Evolutionary conservation across 2,113 vertebrate genomes (phyloP).

Genomic region (Heliornis fulica): DNA sequence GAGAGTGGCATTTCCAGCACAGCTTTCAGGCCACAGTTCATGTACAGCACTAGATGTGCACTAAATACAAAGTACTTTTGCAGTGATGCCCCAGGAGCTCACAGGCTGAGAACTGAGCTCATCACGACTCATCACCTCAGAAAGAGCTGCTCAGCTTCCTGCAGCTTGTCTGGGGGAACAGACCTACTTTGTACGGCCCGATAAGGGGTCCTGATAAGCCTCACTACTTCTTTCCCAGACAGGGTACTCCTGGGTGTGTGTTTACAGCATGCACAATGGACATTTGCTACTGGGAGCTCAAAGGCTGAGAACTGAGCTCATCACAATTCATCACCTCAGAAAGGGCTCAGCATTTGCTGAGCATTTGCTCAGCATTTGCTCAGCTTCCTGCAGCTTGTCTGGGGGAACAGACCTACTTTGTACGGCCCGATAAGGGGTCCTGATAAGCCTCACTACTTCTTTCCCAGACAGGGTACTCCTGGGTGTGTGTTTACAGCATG

Average conservation of each 20-base stretch:
- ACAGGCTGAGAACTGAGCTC: background rate
- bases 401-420: background rate
- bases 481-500: background rate
- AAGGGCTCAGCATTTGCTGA: too few species aligned
- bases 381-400: background rate
- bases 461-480: background rate
- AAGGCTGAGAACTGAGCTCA: background rate
- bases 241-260: background rate
- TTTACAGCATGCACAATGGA: background rate
- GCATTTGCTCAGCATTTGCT: too few species aligned
- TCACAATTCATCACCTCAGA: background rate
- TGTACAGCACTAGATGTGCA: background rate
- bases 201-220: background rate
- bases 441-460: background rate
- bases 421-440: background rate
- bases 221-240: background rate
- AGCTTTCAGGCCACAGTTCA: background rate
- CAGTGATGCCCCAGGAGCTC: background rate
- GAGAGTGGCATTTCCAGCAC: rapidly evolving
- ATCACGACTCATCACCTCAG: background rate
- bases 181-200: background rate
- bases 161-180: background rate
- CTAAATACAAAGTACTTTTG: background rate
- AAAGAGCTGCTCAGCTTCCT: background rate
- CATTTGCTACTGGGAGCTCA: background rate